A percentile compares a stretch with the other conserved stretches of the same genome.
phyloP scores from a whole-genome alignment of 2,797 vertebrate species.

The Benthosema pterotum region DNA sequence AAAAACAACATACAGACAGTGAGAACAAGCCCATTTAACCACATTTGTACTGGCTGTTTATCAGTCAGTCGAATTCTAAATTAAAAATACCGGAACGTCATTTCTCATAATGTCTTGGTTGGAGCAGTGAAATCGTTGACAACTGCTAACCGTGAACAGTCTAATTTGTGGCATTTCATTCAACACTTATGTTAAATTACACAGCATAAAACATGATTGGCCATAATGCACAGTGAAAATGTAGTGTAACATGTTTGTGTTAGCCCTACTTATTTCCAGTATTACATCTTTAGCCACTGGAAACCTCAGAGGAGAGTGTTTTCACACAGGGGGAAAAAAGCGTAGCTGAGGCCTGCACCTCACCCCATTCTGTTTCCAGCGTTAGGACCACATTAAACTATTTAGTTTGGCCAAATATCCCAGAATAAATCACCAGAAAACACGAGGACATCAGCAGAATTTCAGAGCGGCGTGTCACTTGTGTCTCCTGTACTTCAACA shows the following conservation, averaged over 20 bases:
- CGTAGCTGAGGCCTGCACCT: constrained; percentile 14
- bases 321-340: not conserved
- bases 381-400: constrained; percentile 16
- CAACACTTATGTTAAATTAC: too few relatives aligned
- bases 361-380: constrained; percentile 6
- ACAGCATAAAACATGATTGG: not conserved
- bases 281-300: not conserved
- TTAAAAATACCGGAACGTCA: not conserved
- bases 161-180: too few relatives aligned
- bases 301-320: not conserved
- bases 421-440: constrained; percentile 9
- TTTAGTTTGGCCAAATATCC: constrained; percentile 35
- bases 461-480: constrained; percentile 31
- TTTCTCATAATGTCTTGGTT: not conserved
- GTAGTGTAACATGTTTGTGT: too few relatives aligned
- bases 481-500: constrained; percentile 19
- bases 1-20: constrained; percentile 14
- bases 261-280: not conserved
- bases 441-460: constrained; percentile 10
- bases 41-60: too few relatives aligned
- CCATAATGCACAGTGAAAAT: too few relatives aligned
- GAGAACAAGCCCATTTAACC: not conserved
- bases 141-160: not conserved
- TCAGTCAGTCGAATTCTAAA: not conserved
- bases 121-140: not conserved